Percentiles rank a stretch among this genome's conserved stretches.
phyloP scores from a whole-genome alignment of 2,113 vertebrate species.

The Orcinus orca region DNA sequence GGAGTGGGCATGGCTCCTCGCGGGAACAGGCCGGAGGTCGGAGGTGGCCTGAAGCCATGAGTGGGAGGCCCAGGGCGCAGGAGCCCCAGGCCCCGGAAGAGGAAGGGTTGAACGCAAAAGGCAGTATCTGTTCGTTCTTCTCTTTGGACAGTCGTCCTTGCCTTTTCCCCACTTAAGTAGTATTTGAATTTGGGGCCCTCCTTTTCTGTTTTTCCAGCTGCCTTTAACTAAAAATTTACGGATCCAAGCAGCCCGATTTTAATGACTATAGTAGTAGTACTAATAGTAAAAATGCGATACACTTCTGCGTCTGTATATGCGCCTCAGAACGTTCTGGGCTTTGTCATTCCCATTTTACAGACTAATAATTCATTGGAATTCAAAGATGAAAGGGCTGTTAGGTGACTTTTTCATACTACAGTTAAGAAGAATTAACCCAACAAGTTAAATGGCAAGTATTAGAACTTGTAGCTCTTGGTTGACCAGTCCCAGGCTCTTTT shows the following conservation, averaged over 20 bases:
- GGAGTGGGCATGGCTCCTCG: neutral
- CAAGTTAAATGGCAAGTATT: neutral
- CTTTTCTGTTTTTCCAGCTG: neutral
- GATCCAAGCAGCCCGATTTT: too few relatives aligned
- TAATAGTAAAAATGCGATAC: accelerated
- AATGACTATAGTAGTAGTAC: accelerated
- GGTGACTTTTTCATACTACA: neutral
- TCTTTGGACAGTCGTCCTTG: accelerated
- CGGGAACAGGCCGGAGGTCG: accelerated
- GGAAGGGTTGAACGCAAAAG: neutral
- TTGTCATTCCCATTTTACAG: neutral
- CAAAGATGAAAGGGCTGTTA: neutral
- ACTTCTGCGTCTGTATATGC: accelerated
- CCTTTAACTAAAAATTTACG: neutral
- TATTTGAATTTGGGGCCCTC: neutral
- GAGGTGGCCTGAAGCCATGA: accelerated
- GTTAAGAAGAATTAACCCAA: neutral
- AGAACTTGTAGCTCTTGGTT: neutral
- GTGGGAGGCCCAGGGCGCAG: accelerated
- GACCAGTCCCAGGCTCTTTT: neutral
- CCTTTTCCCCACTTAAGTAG: neutral
- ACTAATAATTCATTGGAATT: neutral
- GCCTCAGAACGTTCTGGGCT: neutral
- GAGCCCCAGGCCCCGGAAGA: accelerated
- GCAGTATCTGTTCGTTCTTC: neutral